Evolutionary conservation across 2,113 vertebrate species (phyloP), one percentile per base, ranked within the genome.

Genomic region (Atlantisia rogersi): DNA sequence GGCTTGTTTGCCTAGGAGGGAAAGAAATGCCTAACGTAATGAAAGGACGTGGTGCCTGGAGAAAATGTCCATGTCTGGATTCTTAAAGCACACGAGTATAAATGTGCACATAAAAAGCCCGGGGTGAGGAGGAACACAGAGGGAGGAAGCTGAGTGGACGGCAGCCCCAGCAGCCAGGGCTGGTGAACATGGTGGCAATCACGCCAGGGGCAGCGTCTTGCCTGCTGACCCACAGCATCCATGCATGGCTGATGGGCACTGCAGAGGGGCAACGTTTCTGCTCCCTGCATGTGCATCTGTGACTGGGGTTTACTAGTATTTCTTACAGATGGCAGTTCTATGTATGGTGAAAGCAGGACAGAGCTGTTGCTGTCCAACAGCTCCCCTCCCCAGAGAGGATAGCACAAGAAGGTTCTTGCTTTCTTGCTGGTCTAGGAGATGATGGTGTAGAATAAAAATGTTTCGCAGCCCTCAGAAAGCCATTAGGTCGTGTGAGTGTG

Each of bases 241-340:
- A 3, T 0, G 1, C 7, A 6, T 0, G 5, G 35, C 19, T 8
- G 8, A 28, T 0, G 1, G 48, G 70, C 3, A 1, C 24, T 24
- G 20, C 2, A 0, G 18, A 24, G 53, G 24, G 12, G 35, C 17
- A 12, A 22, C 0, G 0, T 18, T n/a, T 77, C 69, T 26, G 11
- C 35, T 60, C 53, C 25, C 42, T 2, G 0, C 21, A 20, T 0
- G 0, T 2, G 1, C 0, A 2, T 4, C 29, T 92, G 25, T 48
- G n/a, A 10, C 31, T 48, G 35, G 18, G 35, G 29, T 78, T 76
- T 46, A 19, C 21, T 20, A 31, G 31, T 42, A 56, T 62, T 68
- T 67, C 48, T 58, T 58, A 22, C 19, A 35, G 32, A 26, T 56
- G 46, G 25, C 29, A 56, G 35, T 58, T 31, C 15, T 56, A 28